Conservation (phyloP, 2,797 vertebrate species). For the Chaunax sp. region DNA sequence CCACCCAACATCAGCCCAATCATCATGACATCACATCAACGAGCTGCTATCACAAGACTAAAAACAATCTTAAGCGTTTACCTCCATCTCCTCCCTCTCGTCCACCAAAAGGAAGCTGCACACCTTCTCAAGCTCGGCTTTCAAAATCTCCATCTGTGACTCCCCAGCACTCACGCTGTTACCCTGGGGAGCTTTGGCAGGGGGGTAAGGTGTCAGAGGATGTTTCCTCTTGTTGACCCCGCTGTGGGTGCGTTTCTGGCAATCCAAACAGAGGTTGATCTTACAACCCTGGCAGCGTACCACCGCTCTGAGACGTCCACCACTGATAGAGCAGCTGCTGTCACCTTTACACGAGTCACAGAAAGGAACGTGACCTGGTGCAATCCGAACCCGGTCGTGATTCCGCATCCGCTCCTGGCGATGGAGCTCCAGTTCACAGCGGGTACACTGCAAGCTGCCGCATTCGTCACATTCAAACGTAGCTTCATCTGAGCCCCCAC, state of each 20-base stretch:
- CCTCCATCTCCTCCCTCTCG: conserved; percentile 97
- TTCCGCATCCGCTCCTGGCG: conserved; percentile 92
- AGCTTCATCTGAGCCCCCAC: conserved; percentile 93
- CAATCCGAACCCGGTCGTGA: conserved; percentile 92
- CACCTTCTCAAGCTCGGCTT: conserved; percentile 90
- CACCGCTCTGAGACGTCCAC: conserved; percentile 87
- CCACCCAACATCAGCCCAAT: neutral
- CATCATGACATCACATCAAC: neutral
- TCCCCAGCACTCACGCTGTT: conserved; percentile 73
- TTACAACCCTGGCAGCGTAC: conserved; percentile 97
- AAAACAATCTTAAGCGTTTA: conserved; percentile 63
- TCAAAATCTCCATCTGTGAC: conserved; percentile 85
- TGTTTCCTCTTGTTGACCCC: conserved; percentile 94
- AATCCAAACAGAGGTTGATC: conserved; percentile 94
- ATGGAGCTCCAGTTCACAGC: conserved; percentile 95
- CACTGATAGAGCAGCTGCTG: conserved; percentile 67
- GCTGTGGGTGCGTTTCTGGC: conserved; percentile 95
- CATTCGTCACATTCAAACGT: conserved; percentile 97
- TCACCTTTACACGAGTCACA: conserved; percentile 94
- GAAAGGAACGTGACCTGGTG: conserved; percentile 90
- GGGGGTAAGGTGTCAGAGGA: conserved; percentile 87
- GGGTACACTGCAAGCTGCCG: conserved; percentile 92
- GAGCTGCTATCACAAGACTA: neutral
- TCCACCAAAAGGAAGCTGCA: conserved; percentile 96
- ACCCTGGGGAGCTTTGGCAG: conserved; percentile 80